Percentiles rank a stretch among this genome's conserved stretches.
Conservation (phyloP, 2,888 invertebrate genomes). For the Amphipyra berbera region DNA sequence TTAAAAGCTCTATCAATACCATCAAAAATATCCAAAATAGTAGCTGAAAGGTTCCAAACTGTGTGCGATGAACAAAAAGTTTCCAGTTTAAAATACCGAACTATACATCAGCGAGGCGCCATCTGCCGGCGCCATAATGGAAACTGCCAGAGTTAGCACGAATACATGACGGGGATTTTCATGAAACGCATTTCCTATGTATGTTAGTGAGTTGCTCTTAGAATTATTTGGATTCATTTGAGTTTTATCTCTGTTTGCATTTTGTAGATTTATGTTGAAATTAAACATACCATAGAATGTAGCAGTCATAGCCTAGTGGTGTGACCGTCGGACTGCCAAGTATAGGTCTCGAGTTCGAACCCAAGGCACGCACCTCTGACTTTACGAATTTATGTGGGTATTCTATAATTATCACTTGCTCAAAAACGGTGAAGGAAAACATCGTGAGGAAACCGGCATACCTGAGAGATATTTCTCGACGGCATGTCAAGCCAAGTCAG, state of each 20-base stretch:
- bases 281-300: no score
- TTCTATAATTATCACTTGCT: no score
- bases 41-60: slow-evolving; percentile 30
- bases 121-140: slow-evolving; percentile 60
- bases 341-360: no score
- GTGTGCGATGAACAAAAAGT: slow-evolving; percentile 41
- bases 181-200: slow-evolving; percentile 28
- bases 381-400: no score
- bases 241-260: neutral
- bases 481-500: no score
- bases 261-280: neutral
- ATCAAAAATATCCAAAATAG: slow-evolving; percentile 25
- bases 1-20: slow-evolving; percentile 40
- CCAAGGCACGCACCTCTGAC: no score
- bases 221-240: slow-evolving; percentile 9
- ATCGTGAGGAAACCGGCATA: no score
- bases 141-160: slow-evolving; percentile 55
- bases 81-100: slow-evolving; percentile 46
- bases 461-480: no score
- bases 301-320: no score
- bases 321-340: no score
- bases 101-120: slow-evolving; percentile 55
- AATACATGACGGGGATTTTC: slow-evolving; percentile 41
- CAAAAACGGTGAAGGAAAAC: no score
- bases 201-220: slow-evolving; percentile 1